Conservation (phyloP, 2,113 vertebrate genomes). For the Machaerirhynchus nigripectus region DNA sequence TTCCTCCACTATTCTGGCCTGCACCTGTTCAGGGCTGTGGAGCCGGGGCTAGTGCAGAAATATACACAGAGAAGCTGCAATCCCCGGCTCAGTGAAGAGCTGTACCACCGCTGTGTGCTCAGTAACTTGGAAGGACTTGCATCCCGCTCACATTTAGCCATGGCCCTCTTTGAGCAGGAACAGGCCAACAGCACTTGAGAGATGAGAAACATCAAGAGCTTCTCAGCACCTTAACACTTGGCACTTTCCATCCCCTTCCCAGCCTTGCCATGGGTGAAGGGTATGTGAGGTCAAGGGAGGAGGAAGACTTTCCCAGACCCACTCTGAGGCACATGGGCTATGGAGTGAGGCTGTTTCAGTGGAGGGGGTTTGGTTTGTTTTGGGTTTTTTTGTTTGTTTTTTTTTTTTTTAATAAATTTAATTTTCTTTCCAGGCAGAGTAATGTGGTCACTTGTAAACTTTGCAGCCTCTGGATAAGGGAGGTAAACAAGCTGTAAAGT, state of each 20-base stretch:
- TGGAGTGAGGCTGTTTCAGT: background rate
- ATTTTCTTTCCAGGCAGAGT: conserved; percentile 28
- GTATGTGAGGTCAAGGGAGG: background rate
- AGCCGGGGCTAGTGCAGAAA: conserved; percentile 92
- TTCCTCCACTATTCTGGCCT: conserved; percentile 92
- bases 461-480: background rate
- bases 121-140: conserved; percentile 92
- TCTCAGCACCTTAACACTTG: conserved; percentile 61
- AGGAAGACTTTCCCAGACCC: background rate
- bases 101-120: conserved; percentile 93
- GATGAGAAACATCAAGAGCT: background rate
- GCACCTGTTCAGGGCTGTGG: conserved; percentile 92
- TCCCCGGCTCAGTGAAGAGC: conserved; percentile 88
- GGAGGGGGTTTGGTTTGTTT: background rate
- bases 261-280: background rate
- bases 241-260: conserved; percentile 48
- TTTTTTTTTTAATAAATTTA: background rate
- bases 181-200: conserved; percentile 92
- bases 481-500: background rate
- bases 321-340: background rate
- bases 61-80: conserved; percentile 85
- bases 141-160: conserved; percentile 88
- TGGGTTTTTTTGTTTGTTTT: accelerated
- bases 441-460: background rate
- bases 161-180: conserved; percentile 93